Percentiles rank a stretch among this genome's conserved stretches.
These are phyloP conservation scores for Junco hyemalis DNA, from an alignment of 2,113 vertebrate species.

Conservation along the genomic window DNA sequence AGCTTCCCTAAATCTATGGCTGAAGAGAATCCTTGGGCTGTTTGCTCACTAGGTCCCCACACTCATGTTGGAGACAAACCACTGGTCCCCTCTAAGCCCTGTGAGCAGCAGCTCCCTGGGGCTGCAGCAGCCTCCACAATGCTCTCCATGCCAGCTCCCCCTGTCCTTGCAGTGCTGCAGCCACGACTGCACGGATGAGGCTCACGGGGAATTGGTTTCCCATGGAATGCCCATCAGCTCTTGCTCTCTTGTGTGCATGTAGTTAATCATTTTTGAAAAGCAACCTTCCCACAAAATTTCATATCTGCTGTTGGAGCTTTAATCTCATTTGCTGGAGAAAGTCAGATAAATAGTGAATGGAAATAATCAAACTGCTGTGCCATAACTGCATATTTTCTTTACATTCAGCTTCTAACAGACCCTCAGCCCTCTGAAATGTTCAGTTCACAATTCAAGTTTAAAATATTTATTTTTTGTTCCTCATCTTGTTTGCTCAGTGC, in stretches of 20 bases:
- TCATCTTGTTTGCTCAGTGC: not conserved
- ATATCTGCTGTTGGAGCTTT: not conserved
- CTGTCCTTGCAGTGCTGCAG: not conserved
- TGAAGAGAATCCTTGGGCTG: not conserved
- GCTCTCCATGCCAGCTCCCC: rapidly evolving
- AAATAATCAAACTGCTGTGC: not conserved
- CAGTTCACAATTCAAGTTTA: not conserved
- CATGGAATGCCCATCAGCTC: not conserved
- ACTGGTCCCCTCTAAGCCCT: not conserved
- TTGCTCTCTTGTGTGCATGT: not conserved
- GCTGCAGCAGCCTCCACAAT: not conserved
- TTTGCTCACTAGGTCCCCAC: not conserved
- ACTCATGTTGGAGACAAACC: rapidly evolving
- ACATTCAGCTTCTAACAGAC: not conserved
- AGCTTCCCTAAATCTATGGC: rapidly evolving
- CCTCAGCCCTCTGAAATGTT: not conserved
- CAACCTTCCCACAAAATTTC: not conserved
- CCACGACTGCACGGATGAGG: rapidly evolving
- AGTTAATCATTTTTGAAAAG: constrained; percentile 1
- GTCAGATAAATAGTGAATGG: constrained; percentile 30
- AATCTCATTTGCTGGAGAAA: constrained; percentile 9
- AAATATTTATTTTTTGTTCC: not conserved
- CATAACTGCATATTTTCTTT: not conserved
- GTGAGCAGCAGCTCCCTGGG: rapidly evolving
- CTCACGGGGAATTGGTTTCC: not conserved